These are phyloP conservation scores for Calycopis cecrops DNA, from an alignment of 1,140 invertebrate genomes.

Conservation along the genomic window DNA sequence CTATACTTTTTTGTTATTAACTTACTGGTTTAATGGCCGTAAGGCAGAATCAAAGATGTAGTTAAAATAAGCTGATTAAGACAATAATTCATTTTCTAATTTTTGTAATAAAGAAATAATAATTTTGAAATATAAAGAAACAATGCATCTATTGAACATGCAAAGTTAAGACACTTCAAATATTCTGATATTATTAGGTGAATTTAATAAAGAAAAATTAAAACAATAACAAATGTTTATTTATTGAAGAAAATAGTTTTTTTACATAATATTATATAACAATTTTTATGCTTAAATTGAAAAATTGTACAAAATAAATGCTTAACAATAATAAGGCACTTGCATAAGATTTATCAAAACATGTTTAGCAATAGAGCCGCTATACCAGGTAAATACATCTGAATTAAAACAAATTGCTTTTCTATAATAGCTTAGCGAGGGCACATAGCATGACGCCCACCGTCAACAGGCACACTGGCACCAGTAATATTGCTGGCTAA, in stretches of 20 bases:
- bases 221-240: neutral
- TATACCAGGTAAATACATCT: slow-evolving; percentile 1
- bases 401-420: neutral
- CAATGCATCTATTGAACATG: too few relatives aligned
- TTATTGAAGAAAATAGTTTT: slow-evolving; percentile 1
- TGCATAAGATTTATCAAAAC: neutral
- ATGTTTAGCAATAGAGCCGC: neutral
- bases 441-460: slow-evolving; percentile 86
- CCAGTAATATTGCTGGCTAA: slow-evolving; percentile 89
- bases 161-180: too few relatives aligned
- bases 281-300: neutral
- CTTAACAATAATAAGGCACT: neutral
- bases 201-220: neutral
- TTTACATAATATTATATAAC: neutral
- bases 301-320: slow-evolving; percentile 8
- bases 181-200: too few relatives aligned
- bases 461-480: slow-evolving; percentile 87
- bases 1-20: too few relatives aligned
- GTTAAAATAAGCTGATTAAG: too few relatives aligned
- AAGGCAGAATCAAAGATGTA: too few relatives aligned
- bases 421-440: slow-evolving; percentile 79
- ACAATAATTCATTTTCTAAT: too few relatives aligned
- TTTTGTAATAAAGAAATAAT: too few relatives aligned
- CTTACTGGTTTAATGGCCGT: too few relatives aligned
- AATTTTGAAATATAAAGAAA: too few relatives aligned